A percentile compares a stretch with the other conserved stretches of the same genome.
These are phyloP conservation scores for human (Homo sapiens) DNA, from an alignment of 2,113 vertebrate genomes.

Conservation along the genomic window DNA sequence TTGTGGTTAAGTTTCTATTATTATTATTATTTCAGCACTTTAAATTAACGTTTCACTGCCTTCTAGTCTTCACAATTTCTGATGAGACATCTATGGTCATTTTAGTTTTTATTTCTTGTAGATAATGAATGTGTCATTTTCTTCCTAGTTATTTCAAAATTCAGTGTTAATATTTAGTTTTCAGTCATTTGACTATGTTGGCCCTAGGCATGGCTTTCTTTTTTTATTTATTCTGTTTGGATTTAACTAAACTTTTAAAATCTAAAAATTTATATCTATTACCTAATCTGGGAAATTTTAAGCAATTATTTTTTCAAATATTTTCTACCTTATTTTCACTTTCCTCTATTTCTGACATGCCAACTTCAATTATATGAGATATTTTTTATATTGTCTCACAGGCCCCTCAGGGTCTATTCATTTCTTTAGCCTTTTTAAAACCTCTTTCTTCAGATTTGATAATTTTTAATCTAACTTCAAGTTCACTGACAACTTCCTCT, in stretches of 20 bases:
- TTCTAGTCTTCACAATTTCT: neutral
- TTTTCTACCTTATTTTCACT: neutral
- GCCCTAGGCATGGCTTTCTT: neutral
- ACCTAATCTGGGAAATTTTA: neutral
- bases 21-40: neutral
- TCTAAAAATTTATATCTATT: neutral
- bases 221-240: neutral
- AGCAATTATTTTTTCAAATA: neutral
- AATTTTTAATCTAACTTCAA: neutral
- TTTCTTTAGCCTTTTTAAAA: neutral
- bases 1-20: neutral
- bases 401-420: neutral
- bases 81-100: neutral
- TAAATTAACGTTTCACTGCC: neutral
- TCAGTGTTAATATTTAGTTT: neutral
- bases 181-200: neutral
- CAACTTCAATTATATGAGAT: neutral
- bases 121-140: neutral
- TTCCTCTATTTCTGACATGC: neutral
- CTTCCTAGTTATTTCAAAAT: neutral
- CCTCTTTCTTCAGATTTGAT: neutral
- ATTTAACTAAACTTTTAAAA: neutral
- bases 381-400: neutral
- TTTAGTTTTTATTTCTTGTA: neutral
- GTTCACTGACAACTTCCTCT: neutral